Conservation (phyloP, 1,140 invertebrate genomes). For the Euwallacea fornicatus region DNA sequence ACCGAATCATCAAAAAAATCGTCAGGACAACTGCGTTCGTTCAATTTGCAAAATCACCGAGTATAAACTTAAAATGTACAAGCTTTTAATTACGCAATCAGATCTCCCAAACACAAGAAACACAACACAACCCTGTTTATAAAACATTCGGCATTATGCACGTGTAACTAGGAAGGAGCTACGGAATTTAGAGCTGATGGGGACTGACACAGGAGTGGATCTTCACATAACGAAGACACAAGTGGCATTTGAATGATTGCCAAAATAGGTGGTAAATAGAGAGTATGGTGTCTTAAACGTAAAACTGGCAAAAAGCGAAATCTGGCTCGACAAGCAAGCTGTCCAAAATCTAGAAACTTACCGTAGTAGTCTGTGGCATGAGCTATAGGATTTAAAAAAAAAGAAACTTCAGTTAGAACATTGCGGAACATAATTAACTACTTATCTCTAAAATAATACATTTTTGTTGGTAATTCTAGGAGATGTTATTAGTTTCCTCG, state of each 20-base stretch:
- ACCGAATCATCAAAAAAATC: no score
- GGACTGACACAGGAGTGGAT: no score
- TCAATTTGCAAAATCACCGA: not conserved
- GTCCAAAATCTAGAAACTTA: slow-evolving; percentile 71
- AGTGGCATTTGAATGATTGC: slow-evolving; percentile 1
- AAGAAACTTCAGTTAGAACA: slow-evolving; percentile 52
- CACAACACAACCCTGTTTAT: no score
- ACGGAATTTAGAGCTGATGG: no score
- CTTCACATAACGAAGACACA: not conserved
- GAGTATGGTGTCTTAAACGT: no score
- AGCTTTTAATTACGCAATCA: not conserved
- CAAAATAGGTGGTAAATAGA: no score
- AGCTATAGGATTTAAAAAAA: slow-evolving; percentile 76
- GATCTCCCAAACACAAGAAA: not conserved
- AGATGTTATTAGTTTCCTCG: no score
- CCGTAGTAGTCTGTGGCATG: slow-evolving; percentile 98
- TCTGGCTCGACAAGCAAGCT: not conserved
- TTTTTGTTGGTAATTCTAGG: slow-evolving; percentile 5
- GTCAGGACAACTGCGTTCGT: not conserved
- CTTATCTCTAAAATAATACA: not conserved
- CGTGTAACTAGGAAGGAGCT: no score
- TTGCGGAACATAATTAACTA: not conserved
- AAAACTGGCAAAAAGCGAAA: slow-evolving; percentile 19
- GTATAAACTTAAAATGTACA: not conserved
- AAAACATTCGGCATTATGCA: not conserved